A percentile compares a stretch with the other conserved stretches of the same genome.
Evolutionary conservation across 2,113 vertebrate species (phyloP).

Genomic region (Corydoras maculifer): DNA sequence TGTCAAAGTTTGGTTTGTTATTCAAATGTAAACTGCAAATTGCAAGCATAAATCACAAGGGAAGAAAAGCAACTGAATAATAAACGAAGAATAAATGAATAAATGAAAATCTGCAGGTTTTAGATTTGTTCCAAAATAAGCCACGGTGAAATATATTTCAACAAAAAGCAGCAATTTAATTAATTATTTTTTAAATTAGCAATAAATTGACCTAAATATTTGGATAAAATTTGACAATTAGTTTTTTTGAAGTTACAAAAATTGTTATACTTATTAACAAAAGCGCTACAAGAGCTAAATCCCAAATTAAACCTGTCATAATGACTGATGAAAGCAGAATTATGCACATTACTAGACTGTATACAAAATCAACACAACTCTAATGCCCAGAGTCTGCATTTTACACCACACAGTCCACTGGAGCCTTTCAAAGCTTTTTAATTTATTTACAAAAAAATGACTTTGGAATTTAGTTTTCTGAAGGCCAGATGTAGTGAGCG

Average conservation of each 20-base stretch:
- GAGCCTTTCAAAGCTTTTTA: conserved; percentile 2
- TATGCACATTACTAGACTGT: not conserved
- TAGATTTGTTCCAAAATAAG: no score
- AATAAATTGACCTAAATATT: no score
- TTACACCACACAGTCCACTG: not conserved
- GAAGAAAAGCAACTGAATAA: not conserved
- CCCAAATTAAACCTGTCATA: no score
- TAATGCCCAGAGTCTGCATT: not conserved
- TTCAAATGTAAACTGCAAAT: not conserved
- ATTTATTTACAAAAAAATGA: conserved; percentile 27
- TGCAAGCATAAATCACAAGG: not conserved
- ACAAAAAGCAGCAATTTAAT: no score
- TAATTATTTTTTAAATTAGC: no score
- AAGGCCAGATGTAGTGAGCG: conserved; percentile 19
- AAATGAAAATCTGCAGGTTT: no score
- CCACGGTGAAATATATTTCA: no score
- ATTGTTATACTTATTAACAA: no score
- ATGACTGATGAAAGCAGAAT: not conserved
- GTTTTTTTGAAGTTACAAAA: no score
- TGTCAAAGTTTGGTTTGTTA: not conserved
- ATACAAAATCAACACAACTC: not conserved
- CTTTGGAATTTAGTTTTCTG: conserved; percentile 13
- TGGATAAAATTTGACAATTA: no score
- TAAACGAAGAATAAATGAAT: not conserved
- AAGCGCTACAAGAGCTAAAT: no score